Percentiles rank a stretch among this genome's conserved stretches.
phyloP scores from a whole-genome alignment of 1,140 invertebrate genomes.

The Listronotus bonariensis region DNA sequence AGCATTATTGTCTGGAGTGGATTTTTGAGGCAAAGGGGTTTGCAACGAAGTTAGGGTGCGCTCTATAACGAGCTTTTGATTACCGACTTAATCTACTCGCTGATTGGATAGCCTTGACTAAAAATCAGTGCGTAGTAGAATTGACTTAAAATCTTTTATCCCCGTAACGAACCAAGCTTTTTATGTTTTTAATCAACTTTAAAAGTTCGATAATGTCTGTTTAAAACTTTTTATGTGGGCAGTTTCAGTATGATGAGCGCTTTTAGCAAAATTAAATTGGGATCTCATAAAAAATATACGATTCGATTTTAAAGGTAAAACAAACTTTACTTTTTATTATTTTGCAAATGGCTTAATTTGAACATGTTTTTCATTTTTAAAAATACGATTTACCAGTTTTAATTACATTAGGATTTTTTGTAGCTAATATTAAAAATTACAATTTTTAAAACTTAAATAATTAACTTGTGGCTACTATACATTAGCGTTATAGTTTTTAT shows the following conservation, averaged over 20 bases:
- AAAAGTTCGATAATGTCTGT: constrained; percentile 27
- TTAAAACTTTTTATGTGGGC: constrained; percentile 24
- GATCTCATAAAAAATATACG: constrained; percentile 17
- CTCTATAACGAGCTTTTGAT: constrained; percentile 31
- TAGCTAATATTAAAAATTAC: no score
- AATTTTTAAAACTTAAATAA: no score
- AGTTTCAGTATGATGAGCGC: constrained; percentile 20
- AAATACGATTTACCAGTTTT: no score
- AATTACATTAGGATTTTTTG: no score
- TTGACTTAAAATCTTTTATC: constrained; percentile 23
- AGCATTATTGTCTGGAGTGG: constrained; percentile 25
- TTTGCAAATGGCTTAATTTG: constrained; percentile 15
- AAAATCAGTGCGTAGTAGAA: constrained; percentile 27
- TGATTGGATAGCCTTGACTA: constrained; percentile 30
- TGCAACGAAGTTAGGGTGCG: constrained; percentile 8
- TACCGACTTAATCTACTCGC: constrained; percentile 20
- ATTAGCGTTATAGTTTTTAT: no score
- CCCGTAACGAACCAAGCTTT: constrained; percentile 16
- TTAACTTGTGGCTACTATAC: no score
- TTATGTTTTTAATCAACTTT: constrained; percentile 31
- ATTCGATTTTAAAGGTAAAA: constrained; percentile 26
- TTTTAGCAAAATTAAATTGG: constrained; percentile 29
- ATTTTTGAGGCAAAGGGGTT: constrained; percentile 13
- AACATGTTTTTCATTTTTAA: no score
- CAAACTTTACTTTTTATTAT: constrained; percentile 24